Conservation (phyloP, 2,888 invertebrate genomes). For the Sisyra nigra region DNA sequence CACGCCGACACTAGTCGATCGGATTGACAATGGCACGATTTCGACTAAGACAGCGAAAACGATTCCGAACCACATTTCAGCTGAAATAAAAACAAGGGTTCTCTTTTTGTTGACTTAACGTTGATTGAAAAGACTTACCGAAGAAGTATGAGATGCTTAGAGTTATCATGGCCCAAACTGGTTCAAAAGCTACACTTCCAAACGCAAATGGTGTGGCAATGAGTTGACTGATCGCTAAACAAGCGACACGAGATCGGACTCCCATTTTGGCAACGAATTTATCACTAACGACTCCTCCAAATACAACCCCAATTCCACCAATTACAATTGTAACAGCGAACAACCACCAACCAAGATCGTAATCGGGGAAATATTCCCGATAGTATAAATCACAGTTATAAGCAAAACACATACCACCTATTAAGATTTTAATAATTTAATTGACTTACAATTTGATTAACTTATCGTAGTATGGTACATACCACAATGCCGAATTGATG, state of each 20-base stretch:
- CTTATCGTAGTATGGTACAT: no score
- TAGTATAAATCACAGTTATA: conserved; percentile 85
- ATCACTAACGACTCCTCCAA: conserved; percentile 64
- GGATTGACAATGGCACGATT: conserved; percentile 64
- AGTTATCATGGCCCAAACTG: conserved; percentile 74
- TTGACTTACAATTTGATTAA: neutral
- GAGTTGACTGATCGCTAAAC: conserved; percentile 67
- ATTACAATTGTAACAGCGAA: conserved; percentile 78
- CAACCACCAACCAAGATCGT: conserved; percentile 80
- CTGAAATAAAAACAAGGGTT: conserved; percentile 30
- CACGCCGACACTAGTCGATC: conserved; percentile 73
- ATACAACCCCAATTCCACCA: conserved; percentile 61
- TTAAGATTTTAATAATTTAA: conserved; percentile 10
- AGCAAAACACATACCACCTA: conserved; percentile 79
- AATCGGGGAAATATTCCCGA: conserved; percentile 74
- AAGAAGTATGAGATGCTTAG: conserved; percentile 80
- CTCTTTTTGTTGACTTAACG: neutral
- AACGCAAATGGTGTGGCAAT: conserved; percentile 73
- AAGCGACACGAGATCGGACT: conserved; percentile 60
- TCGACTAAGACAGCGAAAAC: conserved; percentile 81
- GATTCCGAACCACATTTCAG: conserved; percentile 92
- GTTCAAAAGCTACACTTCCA: conserved; percentile 68
- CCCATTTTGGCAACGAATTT: conserved; percentile 80
- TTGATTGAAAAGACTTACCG: conserved; percentile 36
- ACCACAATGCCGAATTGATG: conserved; percentile 78